These are phyloP conservation scores for Pyxicephalus adspersus DNA, from an alignment of 2,113 vertebrate genomes.

Conservation along the genomic window DNA sequence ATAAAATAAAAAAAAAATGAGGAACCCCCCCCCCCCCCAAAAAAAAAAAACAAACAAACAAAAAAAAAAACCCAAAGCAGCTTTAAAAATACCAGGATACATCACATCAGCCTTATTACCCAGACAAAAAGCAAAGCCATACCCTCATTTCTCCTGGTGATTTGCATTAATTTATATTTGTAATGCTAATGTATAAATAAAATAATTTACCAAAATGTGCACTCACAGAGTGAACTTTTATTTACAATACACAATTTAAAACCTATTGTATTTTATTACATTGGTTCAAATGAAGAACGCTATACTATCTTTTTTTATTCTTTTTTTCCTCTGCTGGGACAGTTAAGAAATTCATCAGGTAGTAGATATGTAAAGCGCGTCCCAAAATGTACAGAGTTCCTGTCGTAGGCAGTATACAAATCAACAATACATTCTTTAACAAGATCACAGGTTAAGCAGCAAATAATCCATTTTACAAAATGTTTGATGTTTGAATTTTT, in stretches of 20 bases:
- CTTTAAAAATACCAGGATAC: slow-evolving; percentile 85
- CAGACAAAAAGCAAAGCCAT: slow-evolving; percentile 82
- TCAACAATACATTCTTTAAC: slow-evolving; percentile 76
- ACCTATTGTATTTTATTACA: slow-evolving; percentile 86
- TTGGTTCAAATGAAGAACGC: slow-evolving; percentile 85
- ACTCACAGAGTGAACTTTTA: slow-evolving; percentile 99
- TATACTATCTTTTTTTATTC: slow-evolving; percentile 74
- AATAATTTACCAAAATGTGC: slow-evolving; percentile 99
- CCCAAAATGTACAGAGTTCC: slow-evolving; percentile 74
- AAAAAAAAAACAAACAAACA: slow-evolving; percentile 58
- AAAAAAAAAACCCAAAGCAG: slow-evolving; percentile 76
- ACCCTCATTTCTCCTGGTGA: slow-evolving; percentile 83
- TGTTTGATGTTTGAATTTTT: slow-evolving; percentile 70
- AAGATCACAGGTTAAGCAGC: slow-evolving; percentile 81
- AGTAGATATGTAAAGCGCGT: slow-evolving; percentile 77
- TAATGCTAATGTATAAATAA: slow-evolving; percentile 99
- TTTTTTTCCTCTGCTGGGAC: slow-evolving; percentile 65
- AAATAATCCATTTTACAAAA: slow-evolving; percentile 76
- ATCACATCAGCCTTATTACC: slow-evolving; percentile 82
- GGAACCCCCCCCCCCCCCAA: too few species aligned
- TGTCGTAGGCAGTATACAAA: slow-evolving; percentile 81
- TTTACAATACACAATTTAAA: slow-evolving; percentile 98
- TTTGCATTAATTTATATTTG: slow-evolving; percentile 85
- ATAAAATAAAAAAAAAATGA: slow-evolving; percentile 72
- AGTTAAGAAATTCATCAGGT: slow-evolving; percentile 73